Evolutionary conservation across 1,140 invertebrate species (phyloP).

Genomic region (Bathynomus jamesi): DNA sequence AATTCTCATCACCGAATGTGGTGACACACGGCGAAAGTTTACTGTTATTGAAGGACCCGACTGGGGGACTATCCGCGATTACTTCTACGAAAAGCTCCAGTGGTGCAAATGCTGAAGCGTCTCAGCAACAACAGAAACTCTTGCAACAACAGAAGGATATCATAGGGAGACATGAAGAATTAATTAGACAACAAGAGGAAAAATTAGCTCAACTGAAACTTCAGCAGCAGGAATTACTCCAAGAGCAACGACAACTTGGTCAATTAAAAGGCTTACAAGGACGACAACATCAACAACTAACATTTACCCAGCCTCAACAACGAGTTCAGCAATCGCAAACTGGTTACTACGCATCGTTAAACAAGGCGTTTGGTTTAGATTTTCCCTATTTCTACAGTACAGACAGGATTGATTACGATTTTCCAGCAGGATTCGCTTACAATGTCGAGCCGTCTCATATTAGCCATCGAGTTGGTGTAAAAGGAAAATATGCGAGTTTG

Average conservation of each 20-base stretch:
- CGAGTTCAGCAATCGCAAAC: neutral
- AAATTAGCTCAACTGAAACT: neutral
- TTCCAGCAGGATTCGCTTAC: slow-evolving; percentile 19
- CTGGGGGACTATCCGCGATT: neutral
- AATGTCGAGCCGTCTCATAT: neutral
- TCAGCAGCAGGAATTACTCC: slow-evolving; percentile 8
- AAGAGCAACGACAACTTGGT: slow-evolving; percentile 14
- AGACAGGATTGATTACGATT: slow-evolving; percentile 8
- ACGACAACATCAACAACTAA: slow-evolving; percentile 7
- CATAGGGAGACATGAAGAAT: neutral
- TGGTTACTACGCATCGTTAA: neutral
- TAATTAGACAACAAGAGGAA: neutral
- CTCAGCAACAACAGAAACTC: neutral
- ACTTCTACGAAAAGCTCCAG: too few relatives aligned
- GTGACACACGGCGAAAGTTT: neutral
- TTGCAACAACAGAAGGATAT: slow-evolving; percentile 8
- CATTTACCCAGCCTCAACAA: neutral
- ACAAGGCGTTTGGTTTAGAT: neutral
- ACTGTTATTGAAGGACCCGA: neutral
- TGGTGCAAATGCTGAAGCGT: neutral
- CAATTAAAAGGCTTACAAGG: slow-evolving; percentile 10
- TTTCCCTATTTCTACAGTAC: slow-evolving; percentile 14
- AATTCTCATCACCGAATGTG: slow-evolving; percentile 4
- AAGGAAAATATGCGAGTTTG: neutral
- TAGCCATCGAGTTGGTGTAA: neutral